Percentiles rank a stretch among this genome's conserved stretches.
These are phyloP conservation scores for Pangasius djambal DNA, from an alignment of 2,797 vertebrate species.

Conservation along the genomic window DNA sequence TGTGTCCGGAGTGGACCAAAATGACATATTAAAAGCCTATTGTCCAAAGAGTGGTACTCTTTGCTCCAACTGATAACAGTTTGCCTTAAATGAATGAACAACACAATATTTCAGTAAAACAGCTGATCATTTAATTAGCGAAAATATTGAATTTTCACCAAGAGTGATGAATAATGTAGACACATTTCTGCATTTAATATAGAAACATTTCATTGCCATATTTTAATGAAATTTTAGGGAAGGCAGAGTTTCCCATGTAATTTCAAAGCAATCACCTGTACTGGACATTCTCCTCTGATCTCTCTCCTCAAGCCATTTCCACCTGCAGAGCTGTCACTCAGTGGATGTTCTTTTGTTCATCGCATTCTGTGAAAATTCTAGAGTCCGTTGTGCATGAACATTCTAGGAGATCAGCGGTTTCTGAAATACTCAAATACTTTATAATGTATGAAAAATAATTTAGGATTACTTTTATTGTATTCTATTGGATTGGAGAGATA, in stretches of 20 bases:
- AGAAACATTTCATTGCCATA: neutral
- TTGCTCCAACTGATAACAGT: neutral
- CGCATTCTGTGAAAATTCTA: neutral
- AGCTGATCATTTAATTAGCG: too few relatives aligned
- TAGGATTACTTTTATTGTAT: neutral
- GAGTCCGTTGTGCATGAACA: neutral
- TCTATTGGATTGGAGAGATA: neutral
- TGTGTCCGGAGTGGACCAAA: neutral
- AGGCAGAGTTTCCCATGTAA: neutral
- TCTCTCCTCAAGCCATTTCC: neutral
- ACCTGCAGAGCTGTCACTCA: neutral
- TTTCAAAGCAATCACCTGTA: neutral
- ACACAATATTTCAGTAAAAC: neutral
- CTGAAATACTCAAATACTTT: neutral
- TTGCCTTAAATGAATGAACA: neutral
- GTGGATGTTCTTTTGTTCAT: neutral
- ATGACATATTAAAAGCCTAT: neutral
- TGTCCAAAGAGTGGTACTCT: neutral
- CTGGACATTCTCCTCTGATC: neutral
- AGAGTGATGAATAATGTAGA: too few relatives aligned
- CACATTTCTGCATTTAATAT: too few relatives aligned
- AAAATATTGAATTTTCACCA: too few relatives aligned
- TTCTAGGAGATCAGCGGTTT: neutral
- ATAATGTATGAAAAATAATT: neutral
- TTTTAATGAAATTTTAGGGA: neutral